These are phyloP conservation scores for Pithys albifrons DNA, from an alignment of 2,113 vertebrate species.

Conservation along the genomic window DNA sequence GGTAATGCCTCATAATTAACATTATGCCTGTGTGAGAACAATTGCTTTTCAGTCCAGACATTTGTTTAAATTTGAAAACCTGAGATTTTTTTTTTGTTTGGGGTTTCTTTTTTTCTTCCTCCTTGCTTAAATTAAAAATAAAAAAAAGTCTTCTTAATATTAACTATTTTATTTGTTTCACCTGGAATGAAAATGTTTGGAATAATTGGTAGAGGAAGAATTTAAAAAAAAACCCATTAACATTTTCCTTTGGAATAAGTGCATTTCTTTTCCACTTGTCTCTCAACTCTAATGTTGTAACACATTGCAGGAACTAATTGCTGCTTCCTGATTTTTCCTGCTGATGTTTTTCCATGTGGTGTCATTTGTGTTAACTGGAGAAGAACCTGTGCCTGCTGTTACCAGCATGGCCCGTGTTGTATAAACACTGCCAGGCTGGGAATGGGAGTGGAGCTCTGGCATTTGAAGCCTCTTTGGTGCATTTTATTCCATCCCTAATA, in stretches of 20 bases:
- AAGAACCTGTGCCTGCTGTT: not conserved
- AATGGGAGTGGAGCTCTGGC: not conserved
- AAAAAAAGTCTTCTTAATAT: not conserved
- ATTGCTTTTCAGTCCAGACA: accelerated
- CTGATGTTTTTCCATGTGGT: not conserved
- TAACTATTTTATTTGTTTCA: not conserved
- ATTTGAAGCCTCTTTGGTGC: not conserved
- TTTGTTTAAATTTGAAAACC: not conserved
- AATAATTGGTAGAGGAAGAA: not conserved
- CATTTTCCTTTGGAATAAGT: not conserved
- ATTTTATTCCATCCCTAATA: not conserved
- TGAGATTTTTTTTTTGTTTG: accelerated
- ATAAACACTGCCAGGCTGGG: not conserved
- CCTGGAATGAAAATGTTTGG: not conserved
- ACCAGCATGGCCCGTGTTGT: not conserved
- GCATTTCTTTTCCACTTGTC: not conserved
- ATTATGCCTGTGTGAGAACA: not conserved
- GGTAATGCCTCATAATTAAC: not conserved
- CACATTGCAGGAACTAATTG: accelerated
- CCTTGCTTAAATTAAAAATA: not conserved
- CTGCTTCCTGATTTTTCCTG: not conserved
- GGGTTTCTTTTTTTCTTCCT: accelerated
- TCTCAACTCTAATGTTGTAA: not conserved
- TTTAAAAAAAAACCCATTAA: not conserved
- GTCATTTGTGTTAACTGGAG: not conserved